Evolutionary conservation across 2,888 invertebrate species (phyloP), one percentile per base, ranked within the genome.

Genomic region (Bembecia ichneumoniformis): DNA sequence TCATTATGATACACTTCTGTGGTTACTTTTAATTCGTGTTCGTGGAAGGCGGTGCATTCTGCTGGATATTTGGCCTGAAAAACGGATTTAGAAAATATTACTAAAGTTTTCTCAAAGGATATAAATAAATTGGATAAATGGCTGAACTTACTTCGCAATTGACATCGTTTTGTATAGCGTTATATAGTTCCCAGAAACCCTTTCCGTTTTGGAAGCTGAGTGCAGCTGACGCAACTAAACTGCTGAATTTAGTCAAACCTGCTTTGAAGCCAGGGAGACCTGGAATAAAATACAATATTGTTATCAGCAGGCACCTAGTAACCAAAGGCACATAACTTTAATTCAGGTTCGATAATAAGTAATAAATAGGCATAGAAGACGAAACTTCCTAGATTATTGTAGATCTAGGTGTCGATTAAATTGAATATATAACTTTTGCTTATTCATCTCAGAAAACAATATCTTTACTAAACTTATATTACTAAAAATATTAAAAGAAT

Each of bases 1-100:
- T 95, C 95, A 71, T 89, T 94, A 78, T 95, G 95, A 63, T 92
- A 89, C 54, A 92, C 93, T 82, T 95, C 95, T 46, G 94, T 94
- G 50, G 94, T 95, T 28, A 93, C 94, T 87, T 91, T 92, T 45
- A 92, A 76, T 75, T 95, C 95, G 71, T 94, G 94, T 67, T 93
- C 91, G 72, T 95, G 94, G 88, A 94, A 96, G 1, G 91, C 90
- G 20, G 90, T 89, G 64, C 95, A 95, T 60, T 93, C 91, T 0
- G 91, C 91, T 47, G 92, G 91, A 68, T 92, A 92, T 52, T 89
- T 89, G 2, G 83, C 84, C 93, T 93, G 81, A 36, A 84, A 74
- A 52, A 51, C 58, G 28, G 28, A 1, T 28, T 28, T 5, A 28
- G 9, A 28, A 28, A 28, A 28, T 28, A 28, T 28, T 7, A 28